Percentiles rank a stretch among this genome's conserved stretches.
Conservation (phyloP, 2,888 invertebrate genomes). For the Drosophila neotestacea region DNA sequence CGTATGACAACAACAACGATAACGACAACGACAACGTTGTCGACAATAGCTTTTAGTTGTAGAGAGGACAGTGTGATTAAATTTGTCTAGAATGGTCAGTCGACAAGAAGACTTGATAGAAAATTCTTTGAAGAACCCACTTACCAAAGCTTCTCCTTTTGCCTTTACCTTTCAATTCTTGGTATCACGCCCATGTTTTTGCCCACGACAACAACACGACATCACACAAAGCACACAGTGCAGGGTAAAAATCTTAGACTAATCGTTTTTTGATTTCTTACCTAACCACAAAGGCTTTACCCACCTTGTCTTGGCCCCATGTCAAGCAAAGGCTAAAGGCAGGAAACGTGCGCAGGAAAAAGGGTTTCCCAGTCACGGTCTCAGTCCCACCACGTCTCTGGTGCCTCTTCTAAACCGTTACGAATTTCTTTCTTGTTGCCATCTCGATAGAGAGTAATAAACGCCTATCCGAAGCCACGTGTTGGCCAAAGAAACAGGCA, state of each 20-base stretch:
- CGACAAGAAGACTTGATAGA: constrained; percentile 10
- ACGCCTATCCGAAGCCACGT: constrained; percentile 64
- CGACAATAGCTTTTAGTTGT: constrained; percentile 35
- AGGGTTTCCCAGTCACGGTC: constrained; percentile 32
- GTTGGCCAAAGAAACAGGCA: constrained; percentile 25
- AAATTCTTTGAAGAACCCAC: constrained; percentile 13
- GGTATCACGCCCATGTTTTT: constrained; percentile 8
- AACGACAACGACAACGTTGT: not conserved
- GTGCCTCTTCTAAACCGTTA: constrained; percentile 14
- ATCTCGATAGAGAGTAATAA: constrained; percentile 69
- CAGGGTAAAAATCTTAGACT: constrained; percentile 65
- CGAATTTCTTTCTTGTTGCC: constrained; percentile 39
- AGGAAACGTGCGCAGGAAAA: constrained; percentile 55
- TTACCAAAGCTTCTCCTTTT: constrained; percentile 3
- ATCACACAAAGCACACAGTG: constrained; percentile 18
- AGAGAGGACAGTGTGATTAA: constrained; percentile 51
- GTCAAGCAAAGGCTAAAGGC: constrained; percentile 24
- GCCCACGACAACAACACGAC: constrained; percentile 5
- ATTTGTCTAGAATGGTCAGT: constrained; percentile 40
- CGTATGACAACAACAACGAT: constrained; percentile 13
- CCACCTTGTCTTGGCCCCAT: constrained; percentile 34
- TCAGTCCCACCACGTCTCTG: not conserved
- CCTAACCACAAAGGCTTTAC: constrained; percentile 48
- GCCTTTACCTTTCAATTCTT: not conserved
- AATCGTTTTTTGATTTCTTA: constrained; percentile 78